Base-by-base conservation (phyloP, 2,113 vertebrate genomes). In the Actenoides lindsayi region DNA sequence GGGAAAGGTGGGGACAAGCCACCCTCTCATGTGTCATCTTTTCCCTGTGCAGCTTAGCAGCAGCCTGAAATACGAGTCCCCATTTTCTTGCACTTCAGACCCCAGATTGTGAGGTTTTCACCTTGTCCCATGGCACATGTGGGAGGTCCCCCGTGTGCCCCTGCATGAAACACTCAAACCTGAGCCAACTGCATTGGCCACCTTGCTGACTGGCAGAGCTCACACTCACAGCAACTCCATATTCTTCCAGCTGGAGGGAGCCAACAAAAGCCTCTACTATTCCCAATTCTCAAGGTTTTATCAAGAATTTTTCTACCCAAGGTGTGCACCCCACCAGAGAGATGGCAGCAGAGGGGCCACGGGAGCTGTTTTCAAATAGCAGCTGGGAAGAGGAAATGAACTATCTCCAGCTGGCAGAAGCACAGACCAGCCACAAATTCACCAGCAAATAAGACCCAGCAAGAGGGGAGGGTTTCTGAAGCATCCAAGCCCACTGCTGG, bases 211-310 rank as follows among this genome's bases (percentile, higher is more conserved):
- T 0, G 1, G 31, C n/a, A 46, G n/a, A 78, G 31, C 37, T 82
- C 48, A 35, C 15, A 39, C 15, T 31, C 28, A 41, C 2, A 8
- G 42, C 1, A 1, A 48, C 11, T 16, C 10, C 2, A 3, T n/a
- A 10, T 48, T 60, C 48, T 80, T 70, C 23, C 79, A 80, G 53
- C 3, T 1, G 5, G 23, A 64, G 1, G 30, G 24, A 93, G 39
- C 9, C 39, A 59, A 19, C 1, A 7, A 46, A 90, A 76, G 24
- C 13, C 23, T 53, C 37, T 44, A 19, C 63, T 54, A 11, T 16
- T 76, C 17, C 37, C 13, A 89, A 0, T 46, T 74, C 21, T 41
- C n/a, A 69, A 21, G 18, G 39, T 35, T 96, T 68, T 79, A 28
- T 27, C 13, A 44, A 42, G 12, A 44, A 23, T 19, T 82, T 83